Percentiles rank a stretch among this genome's conserved stretches.
phyloP scores from a whole-genome alignment of 2,797 vertebrate genomes.

The Melanotaenia maccullochi region DNA sequence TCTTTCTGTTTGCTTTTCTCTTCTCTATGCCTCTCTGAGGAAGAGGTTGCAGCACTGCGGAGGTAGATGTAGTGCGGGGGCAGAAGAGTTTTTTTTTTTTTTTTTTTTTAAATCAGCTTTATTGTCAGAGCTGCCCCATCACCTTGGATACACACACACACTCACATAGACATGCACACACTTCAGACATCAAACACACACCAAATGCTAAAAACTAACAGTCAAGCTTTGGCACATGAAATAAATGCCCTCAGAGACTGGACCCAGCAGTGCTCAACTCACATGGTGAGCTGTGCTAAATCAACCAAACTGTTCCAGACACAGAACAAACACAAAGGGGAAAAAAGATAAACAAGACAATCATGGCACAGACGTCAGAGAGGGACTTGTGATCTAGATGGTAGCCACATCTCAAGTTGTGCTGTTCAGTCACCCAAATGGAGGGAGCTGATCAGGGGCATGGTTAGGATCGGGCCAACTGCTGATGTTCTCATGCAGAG shows the following conservation, averaged over 20 bases:
- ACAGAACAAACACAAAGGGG: conserved; percentile 30
- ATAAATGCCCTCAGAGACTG: conserved; percentile 10
- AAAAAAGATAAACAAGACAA: conserved; percentile 45
- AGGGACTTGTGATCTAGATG: conserved; percentile 34
- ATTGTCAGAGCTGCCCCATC: conserved; percentile 67
- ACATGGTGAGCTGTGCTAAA: conserved; percentile 32
- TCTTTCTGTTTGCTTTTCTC: conserved; percentile 45
- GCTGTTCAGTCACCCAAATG: conserved; percentile 43
- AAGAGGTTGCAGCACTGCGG: conserved; percentile 74
- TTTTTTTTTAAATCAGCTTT: conserved; percentile 52
- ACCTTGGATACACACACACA: conserved; percentile 61
- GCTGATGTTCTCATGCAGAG: conserved; percentile 73
- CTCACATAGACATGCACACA: conserved; percentile 11
- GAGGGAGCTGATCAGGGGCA: conserved; percentile 16
- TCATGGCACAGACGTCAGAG: conserved; percentile 45
- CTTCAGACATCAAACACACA: conserved; percentile 24
- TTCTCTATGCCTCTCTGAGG: conserved; percentile 53
- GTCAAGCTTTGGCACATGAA: conserved; percentile 29
- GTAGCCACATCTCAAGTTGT: conserved; percentile 41
- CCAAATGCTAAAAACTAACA: conserved; percentile 44
- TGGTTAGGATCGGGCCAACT: conserved; percentile 62
- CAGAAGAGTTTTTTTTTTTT: conserved; percentile 52
- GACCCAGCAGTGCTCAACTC: conserved; percentile 24
- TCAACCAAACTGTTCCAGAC: conserved; percentile 34
- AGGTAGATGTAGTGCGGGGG: conserved; percentile 72